Base-by-base conservation (phyloP, 2,113 vertebrate species). In the Bettongia penicillata region DNA sequence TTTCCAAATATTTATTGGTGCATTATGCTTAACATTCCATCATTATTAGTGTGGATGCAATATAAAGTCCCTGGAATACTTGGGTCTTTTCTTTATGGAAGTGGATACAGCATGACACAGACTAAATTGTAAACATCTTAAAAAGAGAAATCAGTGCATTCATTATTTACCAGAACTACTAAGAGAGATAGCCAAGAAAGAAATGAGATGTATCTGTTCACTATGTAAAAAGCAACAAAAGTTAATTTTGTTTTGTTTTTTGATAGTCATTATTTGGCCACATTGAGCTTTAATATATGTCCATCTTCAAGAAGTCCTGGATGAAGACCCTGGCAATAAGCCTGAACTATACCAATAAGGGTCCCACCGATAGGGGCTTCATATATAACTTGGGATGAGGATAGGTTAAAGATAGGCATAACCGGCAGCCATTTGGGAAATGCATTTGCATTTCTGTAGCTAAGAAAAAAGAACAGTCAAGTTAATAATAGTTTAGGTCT, bases 1-100 rank as follows among this genome's bases (percentile, higher is more conserved):
- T 94, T 97, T 97, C 97, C 91, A 98, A 98, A 97, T 98, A 98
- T 97, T 98, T 98, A 97, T 97, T 94, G 91, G 77, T 95, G 95
- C 57, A 61, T 97, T 98, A 95, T 91, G 95, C 9, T 57, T 95
- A 98, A 96, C 97, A 94, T 98, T 98, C 97, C 90, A 90, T 96
- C 97, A 95, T 96, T 97, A 96, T 98, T 98, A 97, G 89, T 92
- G 94, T 95, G 91, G 96, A 94, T 95, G 91, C 95, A 94, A 97
- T 93, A 96, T 93, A 93, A 97, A 93, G 31, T 48, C 89, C 95
- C 37, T 0, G 89, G 47, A 97, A 95, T 77, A 96, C 53, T 91
- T 94, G 89, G 84, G 96, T 90, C 55, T 97, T 97, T 98, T 97
- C 97, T 97, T 95, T 97, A 95, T 22, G 12, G 92, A 84, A 96